These are phyloP conservation scores for Brachymystax lenok DNA, from an alignment of 2,797 vertebrate genomes.

Conservation along the genomic window DNA sequence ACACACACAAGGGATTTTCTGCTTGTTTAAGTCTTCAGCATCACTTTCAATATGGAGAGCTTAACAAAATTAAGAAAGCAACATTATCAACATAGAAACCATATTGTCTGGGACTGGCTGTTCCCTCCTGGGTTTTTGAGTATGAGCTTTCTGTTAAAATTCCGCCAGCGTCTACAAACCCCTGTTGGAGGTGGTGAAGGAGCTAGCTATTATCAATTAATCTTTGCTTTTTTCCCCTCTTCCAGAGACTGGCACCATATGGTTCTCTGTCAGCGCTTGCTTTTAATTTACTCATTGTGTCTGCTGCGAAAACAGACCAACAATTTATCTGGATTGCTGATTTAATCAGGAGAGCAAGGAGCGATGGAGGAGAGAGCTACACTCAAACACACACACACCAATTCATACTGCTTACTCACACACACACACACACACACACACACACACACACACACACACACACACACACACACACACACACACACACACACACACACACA, in stretches of 20 bases:
- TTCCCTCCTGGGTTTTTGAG: slow-evolving; percentile 72
- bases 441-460: too few relatives aligned
- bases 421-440: too few relatives aligned
- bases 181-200: slow-evolving; percentile 76
- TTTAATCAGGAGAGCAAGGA: slow-evolving; percentile 68
- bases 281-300: slow-evolving; percentile 81
- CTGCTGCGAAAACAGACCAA: slow-evolving; percentile 79
- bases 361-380: slow-evolving; percentile 52
- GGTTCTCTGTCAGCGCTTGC: slow-evolving; percentile 79
- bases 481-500: too few relatives aligned
- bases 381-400: slow-evolving; percentile 28
- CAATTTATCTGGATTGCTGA: slow-evolving; percentile 77
- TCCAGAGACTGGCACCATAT: slow-evolving; percentile 78
- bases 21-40: slow-evolving; percentile 67
- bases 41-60: slow-evolving; percentile 60
- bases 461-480: too few relatives aligned
- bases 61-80: slow-evolving; percentile 64
- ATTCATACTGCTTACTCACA: not conserved
- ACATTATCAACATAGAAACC: slow-evolving; percentile 64
- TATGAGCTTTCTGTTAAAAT: slow-evolving; percentile 72
- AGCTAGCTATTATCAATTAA: slow-evolving; percentile 81
- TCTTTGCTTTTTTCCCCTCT: slow-evolving; percentile 75
- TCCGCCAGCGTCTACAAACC: slow-evolving; percentile 61
- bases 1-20: slow-evolving; percentile 64
- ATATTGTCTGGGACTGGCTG: slow-evolving; percentile 64